Evolutionary conservation across 2,797 vertebrate genomes (phyloP).

Genomic region (Echeneis naucrates): DNA sequence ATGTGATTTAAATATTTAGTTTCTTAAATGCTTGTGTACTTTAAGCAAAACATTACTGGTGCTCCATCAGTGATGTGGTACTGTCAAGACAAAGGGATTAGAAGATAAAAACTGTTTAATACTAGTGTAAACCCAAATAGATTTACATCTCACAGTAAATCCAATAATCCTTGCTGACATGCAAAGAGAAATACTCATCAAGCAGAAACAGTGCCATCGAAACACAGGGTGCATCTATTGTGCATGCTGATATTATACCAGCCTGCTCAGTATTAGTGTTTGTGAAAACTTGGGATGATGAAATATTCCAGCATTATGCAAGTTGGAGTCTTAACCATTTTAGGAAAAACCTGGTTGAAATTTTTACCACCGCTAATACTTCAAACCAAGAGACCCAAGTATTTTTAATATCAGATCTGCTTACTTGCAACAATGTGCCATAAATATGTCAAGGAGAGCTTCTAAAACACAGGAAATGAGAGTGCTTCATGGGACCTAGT

Average conservation of each 20-base stretch:
- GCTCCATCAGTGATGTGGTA: not conserved
- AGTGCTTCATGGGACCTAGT: slow-evolving; percentile 2
- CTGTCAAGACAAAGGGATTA: not conserved
- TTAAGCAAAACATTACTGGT: not conserved
- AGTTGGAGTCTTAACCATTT: not conserved
- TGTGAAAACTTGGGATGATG: not conserved
- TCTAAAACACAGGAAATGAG: slow-evolving; percentile 15
- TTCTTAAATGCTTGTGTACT: not conserved
- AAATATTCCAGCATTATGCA: not conserved
- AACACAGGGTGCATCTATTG: slow-evolving; percentile 2
- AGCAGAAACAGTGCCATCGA: slow-evolving; percentile 13
- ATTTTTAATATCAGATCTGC: not conserved
- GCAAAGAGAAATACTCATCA: slow-evolving; percentile 16
- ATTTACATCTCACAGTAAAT: slow-evolving; percentile 14
- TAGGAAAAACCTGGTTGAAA: not conserved
- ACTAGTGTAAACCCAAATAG: not conserved
- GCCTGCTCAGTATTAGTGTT: not conserved
- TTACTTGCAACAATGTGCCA: not conserved
- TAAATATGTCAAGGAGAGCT: not conserved
- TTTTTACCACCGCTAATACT: not conserved
- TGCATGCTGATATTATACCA: slow-evolving; percentile 7
- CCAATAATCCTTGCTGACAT: slow-evolving; percentile 6
- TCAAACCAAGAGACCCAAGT: slow-evolving; percentile 25
- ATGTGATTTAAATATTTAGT: not conserved
- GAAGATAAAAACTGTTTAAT: slow-evolving; percentile 34